phyloP scores from a whole-genome alignment of 1,140 invertebrate genomes.

The Elymnias hypermnestra region DNA sequence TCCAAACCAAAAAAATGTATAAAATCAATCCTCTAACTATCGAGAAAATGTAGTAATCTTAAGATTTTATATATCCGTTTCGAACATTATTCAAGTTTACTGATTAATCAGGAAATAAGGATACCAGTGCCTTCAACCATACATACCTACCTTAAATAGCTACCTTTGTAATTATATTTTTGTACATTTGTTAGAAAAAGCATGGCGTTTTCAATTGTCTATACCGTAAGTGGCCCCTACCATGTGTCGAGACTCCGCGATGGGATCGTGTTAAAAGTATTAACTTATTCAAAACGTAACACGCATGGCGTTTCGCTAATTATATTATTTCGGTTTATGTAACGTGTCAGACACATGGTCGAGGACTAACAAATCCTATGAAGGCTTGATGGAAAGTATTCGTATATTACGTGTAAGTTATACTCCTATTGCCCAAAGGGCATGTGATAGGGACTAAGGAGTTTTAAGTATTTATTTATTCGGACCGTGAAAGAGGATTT shows the following conservation, averaged over 20 bases:
- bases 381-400: conserved; percentile 57
- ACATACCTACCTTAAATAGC: conserved; percentile 70
- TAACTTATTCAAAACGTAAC: conserved; percentile 15
- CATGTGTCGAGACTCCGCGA: conserved; percentile 31
- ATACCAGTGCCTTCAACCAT: conserved; percentile 73
- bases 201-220: conserved; percentile 40
- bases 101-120: conserved; percentile 43
- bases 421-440: conserved; percentile 59
- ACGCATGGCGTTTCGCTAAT: conserved; percentile 28
- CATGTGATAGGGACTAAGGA: conserved; percentile 62
- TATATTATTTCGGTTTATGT: conserved; percentile 20
- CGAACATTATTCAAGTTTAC: conserved; percentile 33
- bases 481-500: conserved; percentile 69
- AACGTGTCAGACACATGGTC: conserved; percentile 27
- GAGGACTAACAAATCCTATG: conserved; percentile 37
- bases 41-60: conserved; percentile 54
- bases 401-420: conserved; percentile 48
- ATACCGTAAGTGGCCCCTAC: conserved; percentile 24
- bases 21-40: conserved; percentile 51
- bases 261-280: conserved; percentile 22
- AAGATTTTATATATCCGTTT: no score
- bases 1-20: conserved; percentile 63
- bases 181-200: conserved; percentile 61
- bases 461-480: conserved; percentile 74
- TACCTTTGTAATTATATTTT: conserved; percentile 62